Percentiles rank a stretch among this genome's conserved stretches.
Evolutionary conservation across 2,797 vertebrate species (phyloP).

Genomic region (Sebastolobus alascanus): DNA sequence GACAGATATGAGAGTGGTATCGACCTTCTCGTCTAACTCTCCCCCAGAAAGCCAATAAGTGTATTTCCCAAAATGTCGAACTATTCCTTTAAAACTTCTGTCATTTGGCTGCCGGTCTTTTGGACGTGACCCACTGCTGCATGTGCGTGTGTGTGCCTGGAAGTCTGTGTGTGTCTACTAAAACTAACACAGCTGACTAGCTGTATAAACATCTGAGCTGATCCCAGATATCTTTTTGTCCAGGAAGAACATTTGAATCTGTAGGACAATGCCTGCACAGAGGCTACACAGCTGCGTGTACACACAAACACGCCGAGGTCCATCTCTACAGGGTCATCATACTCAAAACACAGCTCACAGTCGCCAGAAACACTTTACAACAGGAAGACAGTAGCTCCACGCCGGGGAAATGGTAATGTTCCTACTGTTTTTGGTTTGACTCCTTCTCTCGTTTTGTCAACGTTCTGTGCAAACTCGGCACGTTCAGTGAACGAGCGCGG

Average conservation of each 20-base stretch:
- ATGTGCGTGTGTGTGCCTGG: slow-evolving; percentile 15
- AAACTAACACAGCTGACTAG: slow-evolving; percentile 74
- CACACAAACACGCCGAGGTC: slow-evolving; percentile 50
- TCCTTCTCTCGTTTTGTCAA: slow-evolving; percentile 42
- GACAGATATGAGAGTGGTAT: neutral
- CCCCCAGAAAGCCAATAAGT: neutral
- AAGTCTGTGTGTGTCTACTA: slow-evolving; percentile 29
- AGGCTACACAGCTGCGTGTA: slow-evolving; percentile 77
- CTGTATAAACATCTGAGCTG: slow-evolving; percentile 73
- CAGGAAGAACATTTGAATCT: slow-evolving; percentile 70
- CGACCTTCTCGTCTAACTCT: neutral
- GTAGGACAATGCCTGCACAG: slow-evolving; percentile 72
- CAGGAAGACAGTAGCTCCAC: slow-evolving; percentile 59
- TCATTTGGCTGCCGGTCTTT: slow-evolving; percentile 15
- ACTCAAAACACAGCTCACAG: slow-evolving; percentile 59
- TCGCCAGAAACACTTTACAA: slow-evolving; percentile 56
- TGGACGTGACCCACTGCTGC: slow-evolving; percentile 16
- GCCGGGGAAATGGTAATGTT: slow-evolving; percentile 51
- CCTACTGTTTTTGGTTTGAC: slow-evolving; percentile 31
- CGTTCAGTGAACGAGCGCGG: slow-evolving; percentile 12
- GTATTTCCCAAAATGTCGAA: neutral
- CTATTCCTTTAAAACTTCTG: slow-evolving; percentile 7
- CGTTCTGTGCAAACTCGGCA: slow-evolving; percentile 20
- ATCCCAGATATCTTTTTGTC: slow-evolving; percentile 70
- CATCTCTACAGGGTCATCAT: slow-evolving; percentile 60